Evolutionary conservation across 2,113 vertebrate species (phyloP), one percentile per base, ranked within the genome.

Genomic region (Aegotheles bennettii): DNA sequence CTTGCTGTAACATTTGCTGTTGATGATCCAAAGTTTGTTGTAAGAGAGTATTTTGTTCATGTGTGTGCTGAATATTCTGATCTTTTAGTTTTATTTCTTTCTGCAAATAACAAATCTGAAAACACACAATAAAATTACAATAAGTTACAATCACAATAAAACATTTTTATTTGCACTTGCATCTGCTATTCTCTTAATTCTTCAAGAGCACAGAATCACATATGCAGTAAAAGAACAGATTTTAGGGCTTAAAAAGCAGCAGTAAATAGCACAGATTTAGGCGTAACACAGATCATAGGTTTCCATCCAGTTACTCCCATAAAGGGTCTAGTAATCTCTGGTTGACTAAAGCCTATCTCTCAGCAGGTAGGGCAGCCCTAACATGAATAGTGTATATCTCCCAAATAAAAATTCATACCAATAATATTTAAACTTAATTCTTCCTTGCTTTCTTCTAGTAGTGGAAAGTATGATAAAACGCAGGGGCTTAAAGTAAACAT

Each of bases 1-100:
- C 98, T 89, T 99, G 98, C n/a, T 98, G 98, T 92, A 99, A 97
- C 99, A 99, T 99, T 90, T 98, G 97, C 94, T 99, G 99, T 47
- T 99, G 99, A 82, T 99, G 98, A 97, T 99, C 98, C 40, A 99
- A 98, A 83, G 98, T 98, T 65, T 98, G 96, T 89, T 99, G 99
- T 20, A 99, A 97, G 90, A 98, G 96, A 75, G 98, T 78, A 96
- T 98, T 99, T 96, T 99, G 98, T 91, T 99, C 98, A 54, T 33
- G 95, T 59, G 97, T 98, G 82, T 97, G 98, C 92, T 98, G 97
- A 94, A 98, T 98, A 64, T 75, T 98, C 94, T 98, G 96, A 67
- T 81, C 96, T 96, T 97, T 97, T 65, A 97, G 86, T 81, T 98
- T 98, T 77, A 99, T 94, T 91, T 99, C 98, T 95, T 98, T 98